phyloP scores from a whole-genome alignment of 1,140 invertebrate genomes.

The Uloborus diversus region DNA sequence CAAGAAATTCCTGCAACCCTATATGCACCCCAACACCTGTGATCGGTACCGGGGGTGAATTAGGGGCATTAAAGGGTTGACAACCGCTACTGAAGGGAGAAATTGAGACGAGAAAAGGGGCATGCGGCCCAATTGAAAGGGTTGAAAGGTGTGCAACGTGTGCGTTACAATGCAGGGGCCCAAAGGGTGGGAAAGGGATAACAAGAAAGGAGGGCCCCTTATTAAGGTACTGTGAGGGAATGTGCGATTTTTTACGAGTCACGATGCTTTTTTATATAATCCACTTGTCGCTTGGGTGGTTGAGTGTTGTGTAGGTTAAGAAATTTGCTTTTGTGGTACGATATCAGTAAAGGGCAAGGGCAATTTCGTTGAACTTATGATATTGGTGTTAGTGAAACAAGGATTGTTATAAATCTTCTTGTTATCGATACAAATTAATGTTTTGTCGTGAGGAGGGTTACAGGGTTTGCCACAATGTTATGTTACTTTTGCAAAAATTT shows the following conservation, averaged over 20 bases:
- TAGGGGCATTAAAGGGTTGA: no score
- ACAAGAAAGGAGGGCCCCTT: no score
- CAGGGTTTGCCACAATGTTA: no score
- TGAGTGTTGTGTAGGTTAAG: no score
- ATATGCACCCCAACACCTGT: background rate
- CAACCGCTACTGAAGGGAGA: conserved; percentile 1
- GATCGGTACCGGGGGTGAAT: background rate
- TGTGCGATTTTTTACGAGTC: background rate
- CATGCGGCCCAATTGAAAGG: background rate
- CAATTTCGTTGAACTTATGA: no score
- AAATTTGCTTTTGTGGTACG: no score
- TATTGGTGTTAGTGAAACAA: no score
- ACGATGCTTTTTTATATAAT: background rate
- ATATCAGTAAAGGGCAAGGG: no score
- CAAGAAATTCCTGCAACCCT: conserved; percentile 2
- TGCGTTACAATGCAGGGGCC: conserved; percentile 4
- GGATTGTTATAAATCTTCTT: no score
- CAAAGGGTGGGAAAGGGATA: conserved; percentile 8
- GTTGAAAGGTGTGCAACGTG: conserved; percentile 23
- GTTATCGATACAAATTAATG: no score
- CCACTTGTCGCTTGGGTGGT: background rate
- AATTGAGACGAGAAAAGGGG: background rate
- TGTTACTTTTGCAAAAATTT: no score
- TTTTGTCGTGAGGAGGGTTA: no score
- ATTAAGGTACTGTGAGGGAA: background rate